A percentile compares a stretch with the other conserved stretches of the same genome.
These are phyloP conservation scores for Linyphia triangularis DNA, from an alignment of 2,888 invertebrate genomes.

Conservation along the genomic window DNA sequence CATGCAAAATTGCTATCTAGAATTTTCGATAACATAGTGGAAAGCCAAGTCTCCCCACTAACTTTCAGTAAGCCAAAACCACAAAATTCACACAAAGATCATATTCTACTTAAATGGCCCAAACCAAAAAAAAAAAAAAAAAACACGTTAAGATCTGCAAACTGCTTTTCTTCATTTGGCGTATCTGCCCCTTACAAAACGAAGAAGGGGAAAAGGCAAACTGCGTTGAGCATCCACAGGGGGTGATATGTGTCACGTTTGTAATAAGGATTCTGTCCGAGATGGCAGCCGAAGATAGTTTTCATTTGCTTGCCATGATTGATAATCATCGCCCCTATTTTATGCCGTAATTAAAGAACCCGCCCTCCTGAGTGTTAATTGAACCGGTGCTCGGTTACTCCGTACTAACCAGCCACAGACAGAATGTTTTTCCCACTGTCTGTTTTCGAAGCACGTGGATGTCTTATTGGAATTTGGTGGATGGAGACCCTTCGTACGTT, in stretches of 20 bases:
- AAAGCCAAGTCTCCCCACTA: too few relatives aligned
- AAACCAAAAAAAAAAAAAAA: background rate
- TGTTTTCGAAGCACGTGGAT: too few relatives aligned
- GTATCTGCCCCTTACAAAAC: conserved; percentile 14
- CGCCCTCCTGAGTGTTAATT: conserved; percentile 69
- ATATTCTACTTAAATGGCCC: background rate
- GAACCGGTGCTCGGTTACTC: conserved; percentile 63
- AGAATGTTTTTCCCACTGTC: background rate
- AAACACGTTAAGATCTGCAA: conserved; percentile 1
- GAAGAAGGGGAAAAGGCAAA: conserved; percentile 9
- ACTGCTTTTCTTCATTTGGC: conserved; percentile 22
- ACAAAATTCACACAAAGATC: background rate
- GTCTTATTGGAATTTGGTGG: background rate
- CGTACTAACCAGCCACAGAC: conserved; percentile 20
- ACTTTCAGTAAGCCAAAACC: background rate
- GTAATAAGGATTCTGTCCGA: conserved; percentile 72
- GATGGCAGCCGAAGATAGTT: conserved; percentile 75
- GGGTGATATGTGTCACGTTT: conserved; percentile 75
- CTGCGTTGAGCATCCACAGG: conserved; percentile 26
- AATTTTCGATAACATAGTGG: too few relatives aligned
- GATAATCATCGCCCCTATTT: conserved; percentile 69
- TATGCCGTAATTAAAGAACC: conserved; percentile 69
- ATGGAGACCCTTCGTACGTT: too few relatives aligned
- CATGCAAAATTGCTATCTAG: too few relatives aligned
- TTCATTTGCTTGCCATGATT: conserved; percentile 73